Evolutionary conservation across 1,140 invertebrate genomes (phyloP).

Genomic region (Danaus plexippus): DNA sequence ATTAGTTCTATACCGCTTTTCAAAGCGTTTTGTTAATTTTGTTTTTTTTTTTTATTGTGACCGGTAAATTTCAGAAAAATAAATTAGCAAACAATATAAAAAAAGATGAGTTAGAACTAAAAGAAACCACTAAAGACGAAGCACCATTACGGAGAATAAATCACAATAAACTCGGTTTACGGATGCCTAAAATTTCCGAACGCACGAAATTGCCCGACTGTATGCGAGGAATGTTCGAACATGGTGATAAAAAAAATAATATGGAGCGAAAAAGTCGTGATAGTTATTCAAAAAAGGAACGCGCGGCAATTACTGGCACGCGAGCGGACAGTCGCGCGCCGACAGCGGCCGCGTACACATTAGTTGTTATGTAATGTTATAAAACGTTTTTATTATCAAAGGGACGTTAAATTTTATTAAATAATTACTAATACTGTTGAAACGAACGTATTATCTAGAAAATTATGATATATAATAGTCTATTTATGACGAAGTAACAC

Average conservation of each 20-base stretch:
- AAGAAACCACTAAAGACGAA: slow-evolving; percentile 8
- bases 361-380: slow-evolving; percentile 3
- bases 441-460: no score
- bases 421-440: no score
- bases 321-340: slow-evolving; percentile 65
- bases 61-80: neutral
- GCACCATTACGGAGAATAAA: slow-evolving; percentile 32
- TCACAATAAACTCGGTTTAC: slow-evolving; percentile 34
- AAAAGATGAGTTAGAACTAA: neutral
- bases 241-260: slow-evolving; percentile 41
- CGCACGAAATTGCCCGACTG: slow-evolving; percentile 51
- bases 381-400: no score
- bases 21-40: no score
- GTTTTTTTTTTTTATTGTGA: neutral
- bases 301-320: slow-evolving; percentile 66
- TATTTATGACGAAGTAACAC: no score
- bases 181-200: slow-evolving; percentile 59
- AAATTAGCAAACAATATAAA: no score
- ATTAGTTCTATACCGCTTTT: slow-evolving; percentile 2
- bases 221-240: slow-evolving; percentile 59
- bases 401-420: no score
- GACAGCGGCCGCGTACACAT: slow-evolving; percentile 32
- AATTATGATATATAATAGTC: no score
- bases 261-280: slow-evolving; percentile 69
- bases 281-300: slow-evolving; percentile 69